phyloP scores from a whole-genome alignment of 2,797 vertebrate species.

The Buceros bicornis region DNA sequence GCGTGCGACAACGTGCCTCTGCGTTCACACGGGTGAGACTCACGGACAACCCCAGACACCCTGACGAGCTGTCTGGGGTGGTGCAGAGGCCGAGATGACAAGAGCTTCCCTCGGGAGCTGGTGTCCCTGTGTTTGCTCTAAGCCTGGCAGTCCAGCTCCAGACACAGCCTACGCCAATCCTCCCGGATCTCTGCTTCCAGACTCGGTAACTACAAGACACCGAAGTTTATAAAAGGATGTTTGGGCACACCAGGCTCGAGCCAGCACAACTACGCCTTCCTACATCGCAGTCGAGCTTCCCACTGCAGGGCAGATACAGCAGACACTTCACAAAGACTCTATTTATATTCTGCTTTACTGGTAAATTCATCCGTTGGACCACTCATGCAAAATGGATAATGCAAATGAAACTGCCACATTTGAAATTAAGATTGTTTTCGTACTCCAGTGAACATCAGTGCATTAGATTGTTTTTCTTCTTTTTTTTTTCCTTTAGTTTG shows the following conservation, averaged over 20 bases:
- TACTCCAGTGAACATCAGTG: background rate
- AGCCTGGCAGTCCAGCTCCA: background rate
- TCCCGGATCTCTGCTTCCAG: background rate
- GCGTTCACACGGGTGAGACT: background rate
- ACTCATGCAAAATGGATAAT: conserved; percentile 67
- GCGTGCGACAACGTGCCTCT: background rate
- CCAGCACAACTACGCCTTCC: background rate
- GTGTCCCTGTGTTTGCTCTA: background rate
- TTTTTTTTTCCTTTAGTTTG: background rate
- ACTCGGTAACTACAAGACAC: background rate
- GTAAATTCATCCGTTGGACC: conserved; percentile 41
- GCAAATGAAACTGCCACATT: conserved; percentile 57
- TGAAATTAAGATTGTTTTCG: conserved; percentile 1
- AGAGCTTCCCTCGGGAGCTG: background rate
- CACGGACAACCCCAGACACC: background rate
- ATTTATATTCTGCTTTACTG: conserved; percentile 43
- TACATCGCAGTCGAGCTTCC: background rate
- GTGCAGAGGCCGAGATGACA: fast-evolving
- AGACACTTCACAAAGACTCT: conserved; percentile 45
- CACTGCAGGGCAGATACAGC: conserved; percentile 3
- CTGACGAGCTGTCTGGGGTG: background rate
- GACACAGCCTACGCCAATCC: background rate
- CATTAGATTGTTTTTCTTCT: background rate
- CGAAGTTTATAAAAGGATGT: fast-evolving
- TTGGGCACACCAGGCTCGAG: background rate